These are phyloP conservation scores for Apodemia mormo DNA, from an alignment of 2,888 invertebrate species.

Conservation along the genomic window DNA sequence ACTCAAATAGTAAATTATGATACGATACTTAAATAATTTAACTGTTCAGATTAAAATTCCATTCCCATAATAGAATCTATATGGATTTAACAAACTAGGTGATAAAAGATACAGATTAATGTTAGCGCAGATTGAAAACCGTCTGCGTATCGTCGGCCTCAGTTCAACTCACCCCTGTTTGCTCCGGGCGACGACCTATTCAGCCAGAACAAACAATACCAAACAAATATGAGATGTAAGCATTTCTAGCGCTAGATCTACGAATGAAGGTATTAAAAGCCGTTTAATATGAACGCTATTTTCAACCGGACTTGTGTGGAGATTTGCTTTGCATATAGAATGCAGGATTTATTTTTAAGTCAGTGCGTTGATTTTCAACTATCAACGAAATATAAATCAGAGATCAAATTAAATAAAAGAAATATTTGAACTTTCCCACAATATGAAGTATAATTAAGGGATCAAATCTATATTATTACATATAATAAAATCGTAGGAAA, in stretches of 20 bases:
- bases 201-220: constrained; percentile 50
- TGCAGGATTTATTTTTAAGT: not conserved
- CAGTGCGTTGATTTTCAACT: too few relatives aligned
- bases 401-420: too few relatives aligned
- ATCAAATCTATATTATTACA: too few relatives aligned
- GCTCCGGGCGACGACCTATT: constrained; percentile 51
- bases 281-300: not conserved
- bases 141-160: constrained; percentile 30
- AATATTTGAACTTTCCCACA: too few relatives aligned
- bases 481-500: too few relatives aligned
- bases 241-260: constrained; percentile 41
- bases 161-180: constrained; percentile 34
- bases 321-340: not conserved
- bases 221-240: constrained; percentile 32
- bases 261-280: constrained; percentile 1
- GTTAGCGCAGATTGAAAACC: constrained; percentile 24
- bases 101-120: constrained; percentile 24
- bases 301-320: not conserved
- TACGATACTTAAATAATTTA: too few relatives aligned
- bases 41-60: too few relatives aligned
- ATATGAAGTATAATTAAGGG: too few relatives aligned
- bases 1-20: too few relatives aligned
- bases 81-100: constrained; percentile 10
- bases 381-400: too few relatives aligned
- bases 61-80: not conserved